These are phyloP conservation scores for Athalia rosae DNA, from an alignment of 2,888 invertebrate genomes.

Conservation along the genomic window DNA sequence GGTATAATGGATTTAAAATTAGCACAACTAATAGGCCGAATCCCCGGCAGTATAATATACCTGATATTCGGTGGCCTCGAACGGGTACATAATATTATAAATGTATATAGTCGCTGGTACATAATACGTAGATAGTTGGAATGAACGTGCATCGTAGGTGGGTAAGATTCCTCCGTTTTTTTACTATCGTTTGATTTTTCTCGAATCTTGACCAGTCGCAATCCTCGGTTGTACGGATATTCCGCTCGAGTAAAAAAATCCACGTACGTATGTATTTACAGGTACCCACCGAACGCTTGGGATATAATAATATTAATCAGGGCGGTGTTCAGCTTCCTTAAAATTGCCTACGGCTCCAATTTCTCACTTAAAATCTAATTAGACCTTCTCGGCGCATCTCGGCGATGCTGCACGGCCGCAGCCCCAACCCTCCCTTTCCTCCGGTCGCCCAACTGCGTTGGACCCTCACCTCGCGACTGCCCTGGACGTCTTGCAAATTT, in stretches of 20 bases:
- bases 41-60: constrained; percentile 4
- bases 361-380: constrained; percentile 73
- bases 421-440: constrained; percentile 51
- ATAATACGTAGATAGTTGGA: neutral
- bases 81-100: constrained; percentile 25
- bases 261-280: no score
- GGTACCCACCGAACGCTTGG: constrained; percentile 45
- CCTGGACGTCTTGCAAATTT: constrained; percentile 59
- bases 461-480: neutral
- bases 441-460: constrained; percentile 51
- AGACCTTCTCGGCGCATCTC: constrained; percentile 62
- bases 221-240: neutral
- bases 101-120: constrained; percentile 9
- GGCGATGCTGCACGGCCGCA: neutral
- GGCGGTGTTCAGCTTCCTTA: constrained; percentile 72
- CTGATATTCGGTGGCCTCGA: constrained; percentile 17
- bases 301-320: constrained; percentile 72
- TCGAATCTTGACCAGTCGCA: neutral
- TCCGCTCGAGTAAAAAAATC: neutral
- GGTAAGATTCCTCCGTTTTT: neutral
- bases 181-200: no score
- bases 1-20: constrained; percentile 45
- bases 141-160: neutral
- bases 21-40: constrained; percentile 44
- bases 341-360: constrained; percentile 73